These are phyloP conservation scores for Drosophila ananassae DNA, from an alignment of 1,140 invertebrate species.

Conservation along the genomic window DNA sequence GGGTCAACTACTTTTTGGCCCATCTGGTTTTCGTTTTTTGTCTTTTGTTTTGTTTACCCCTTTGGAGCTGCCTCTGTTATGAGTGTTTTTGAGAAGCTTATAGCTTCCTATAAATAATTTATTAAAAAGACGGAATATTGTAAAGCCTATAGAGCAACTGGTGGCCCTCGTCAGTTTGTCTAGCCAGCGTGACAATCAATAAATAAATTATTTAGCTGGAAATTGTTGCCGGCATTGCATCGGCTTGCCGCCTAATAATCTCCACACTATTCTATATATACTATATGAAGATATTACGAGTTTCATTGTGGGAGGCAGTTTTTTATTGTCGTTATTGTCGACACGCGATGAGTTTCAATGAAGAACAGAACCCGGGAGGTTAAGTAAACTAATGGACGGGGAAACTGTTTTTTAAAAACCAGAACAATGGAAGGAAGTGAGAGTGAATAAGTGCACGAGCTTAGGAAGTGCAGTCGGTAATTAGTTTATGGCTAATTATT, in stretches of 20 bases:
- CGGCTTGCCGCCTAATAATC: constrained; percentile 38
- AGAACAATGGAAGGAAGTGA: constrained; percentile 31
- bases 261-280: constrained; percentile 1
- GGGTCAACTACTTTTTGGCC: constrained; percentile 61
- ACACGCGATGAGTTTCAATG: constrained; percentile 46
- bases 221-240: constrained; percentile 47
- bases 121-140: constrained; percentile 24
- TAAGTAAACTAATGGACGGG: constrained; percentile 5
- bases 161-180: constrained; percentile 63
- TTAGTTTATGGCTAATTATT: constrained; percentile 50
- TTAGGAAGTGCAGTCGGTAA: constrained; percentile 18
- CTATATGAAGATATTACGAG: constrained; percentile 31
- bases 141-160: constrained; percentile 54
- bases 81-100: constrained; percentile 37
- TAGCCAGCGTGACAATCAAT: constrained; percentile 60
- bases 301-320: constrained; percentile 21
- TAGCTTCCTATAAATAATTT: constrained; percentile 55
- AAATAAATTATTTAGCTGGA: constrained; percentile 61
- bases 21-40: constrained; percentile 33
- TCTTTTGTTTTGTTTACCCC: constrained; percentile 11
- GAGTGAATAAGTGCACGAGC: constrained; percentile 5
- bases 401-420: not conserved
- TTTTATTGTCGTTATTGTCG: constrained; percentile 2
- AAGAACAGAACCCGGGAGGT: not conserved
- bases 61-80: constrained; percentile 24